These are phyloP conservation scores for Marisa cornuarietis DNA, from an alignment of 1,140 invertebrate species.

Conservation along the genomic window DNA sequence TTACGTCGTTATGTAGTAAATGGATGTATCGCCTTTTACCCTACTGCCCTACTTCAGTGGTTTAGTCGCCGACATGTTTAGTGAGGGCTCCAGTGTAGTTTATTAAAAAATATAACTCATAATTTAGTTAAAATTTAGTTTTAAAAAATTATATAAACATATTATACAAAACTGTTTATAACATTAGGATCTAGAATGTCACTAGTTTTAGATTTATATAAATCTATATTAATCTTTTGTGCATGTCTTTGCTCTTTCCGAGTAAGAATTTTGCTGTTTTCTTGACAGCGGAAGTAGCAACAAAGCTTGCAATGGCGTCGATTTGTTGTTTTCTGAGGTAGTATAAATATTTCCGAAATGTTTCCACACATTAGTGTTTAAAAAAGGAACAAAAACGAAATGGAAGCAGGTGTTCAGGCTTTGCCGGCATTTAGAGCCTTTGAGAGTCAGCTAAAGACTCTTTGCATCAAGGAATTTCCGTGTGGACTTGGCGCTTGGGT, in stretches of 20 bases:
- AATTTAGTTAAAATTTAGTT: not conserved
- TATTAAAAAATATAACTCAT: slow-evolving; percentile 16
- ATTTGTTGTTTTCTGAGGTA: not conserved
- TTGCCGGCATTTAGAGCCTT: slow-evolving; percentile 51
- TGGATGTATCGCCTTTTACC: not conserved
- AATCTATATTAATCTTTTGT: not conserved
- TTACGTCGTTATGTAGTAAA: not conserved
- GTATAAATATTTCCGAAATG: not conserved
- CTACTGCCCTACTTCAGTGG: not conserved
- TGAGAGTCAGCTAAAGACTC: slow-evolving; percentile 56
- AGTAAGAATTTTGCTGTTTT: slow-evolving; percentile 1
- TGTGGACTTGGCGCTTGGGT: slow-evolving; percentile 62
- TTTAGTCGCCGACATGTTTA: slow-evolving; percentile 5
- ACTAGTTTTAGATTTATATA: not conserved
- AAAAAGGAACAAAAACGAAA: slow-evolving; percentile 18
- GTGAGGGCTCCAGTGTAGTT: slow-evolving; percentile 37
- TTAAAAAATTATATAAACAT: not conserved
- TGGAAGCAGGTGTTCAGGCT: slow-evolving; percentile 26
- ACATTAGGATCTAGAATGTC: not conserved
- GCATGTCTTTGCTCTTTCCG: not conserved
- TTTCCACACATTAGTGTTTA: not conserved
- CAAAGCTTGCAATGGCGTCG: slow-evolving; percentile 21
- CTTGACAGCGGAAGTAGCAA: slow-evolving; percentile 26
- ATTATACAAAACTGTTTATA: not conserved
- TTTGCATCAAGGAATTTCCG: slow-evolving; percentile 62